These are phyloP conservation scores for Macrophya alboannulata DNA, from an alignment of 2,888 invertebrate species.

Conservation along the genomic window DNA sequence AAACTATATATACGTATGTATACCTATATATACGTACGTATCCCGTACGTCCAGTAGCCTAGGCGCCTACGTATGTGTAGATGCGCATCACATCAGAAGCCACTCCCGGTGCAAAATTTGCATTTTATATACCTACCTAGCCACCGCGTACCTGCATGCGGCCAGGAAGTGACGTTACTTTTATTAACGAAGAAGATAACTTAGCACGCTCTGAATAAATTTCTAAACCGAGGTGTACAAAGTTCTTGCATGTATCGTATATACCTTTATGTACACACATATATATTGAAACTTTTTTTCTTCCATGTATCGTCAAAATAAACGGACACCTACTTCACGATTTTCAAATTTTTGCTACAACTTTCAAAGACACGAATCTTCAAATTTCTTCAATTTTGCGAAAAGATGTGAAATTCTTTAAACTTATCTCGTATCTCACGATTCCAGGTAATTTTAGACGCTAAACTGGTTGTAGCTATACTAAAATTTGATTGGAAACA, in stretches of 20 bases:
- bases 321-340: too few relatives aligned
- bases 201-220: slow-evolving; percentile 52
- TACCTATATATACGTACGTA: background rate
- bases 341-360: too few relatives aligned
- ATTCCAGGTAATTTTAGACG: too few relatives aligned
- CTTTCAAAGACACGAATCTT: too few relatives aligned
- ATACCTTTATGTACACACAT: background rate
- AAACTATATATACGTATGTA: background rate
- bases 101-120: slow-evolving; percentile 45
- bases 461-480: too few relatives aligned
- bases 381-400: too few relatives aligned
- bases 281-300: background rate
- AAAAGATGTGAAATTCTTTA: too few relatives aligned
- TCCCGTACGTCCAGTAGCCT: background rate
- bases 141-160: too few relatives aligned
- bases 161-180: slow-evolving; percentile 41
- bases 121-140: slow-evolving; percentile 31
- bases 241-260: background rate
- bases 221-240: slow-evolving; percentile 20
- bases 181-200: slow-evolving; percentile 53
- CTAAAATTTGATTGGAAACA: too few relatives aligned
- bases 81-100: slow-evolving; percentile 32
- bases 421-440: too few relatives aligned
- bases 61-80: background rate
- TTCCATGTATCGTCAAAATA: background rate